Evolutionary conservation across 1,140 invertebrate species (phyloP).

Genomic region (Ericerus pela): DNA sequence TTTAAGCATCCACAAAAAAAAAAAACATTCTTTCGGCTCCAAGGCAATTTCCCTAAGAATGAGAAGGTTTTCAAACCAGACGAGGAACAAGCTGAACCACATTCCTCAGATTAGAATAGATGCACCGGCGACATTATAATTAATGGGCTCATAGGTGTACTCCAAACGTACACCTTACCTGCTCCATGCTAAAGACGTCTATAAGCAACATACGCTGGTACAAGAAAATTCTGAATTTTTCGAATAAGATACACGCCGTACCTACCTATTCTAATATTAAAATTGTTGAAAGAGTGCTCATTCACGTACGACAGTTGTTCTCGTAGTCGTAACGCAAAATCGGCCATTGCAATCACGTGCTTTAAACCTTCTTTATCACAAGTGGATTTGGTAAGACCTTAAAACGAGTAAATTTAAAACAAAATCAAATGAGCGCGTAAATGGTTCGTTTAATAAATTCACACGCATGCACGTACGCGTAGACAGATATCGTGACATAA

Average conservation of each 20-base stretch:
- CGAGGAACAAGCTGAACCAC: no score
- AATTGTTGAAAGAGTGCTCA: constrained; percentile 93
- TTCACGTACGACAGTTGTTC: constrained; percentile 82
- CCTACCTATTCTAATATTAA: constrained; percentile 77
- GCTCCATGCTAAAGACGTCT: constrained; percentile 91
- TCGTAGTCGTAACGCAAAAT: constrained; percentile 72
- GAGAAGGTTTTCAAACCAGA: no score
- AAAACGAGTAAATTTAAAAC: not conserved
- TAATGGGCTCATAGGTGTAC: no score
- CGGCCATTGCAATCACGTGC: constrained; percentile 78
- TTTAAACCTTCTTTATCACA: constrained; percentile 58
- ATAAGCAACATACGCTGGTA: constrained; percentile 40
- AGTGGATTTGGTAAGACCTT: constrained; percentile 53
- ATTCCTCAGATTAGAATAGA: no score
- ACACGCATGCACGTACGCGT: no score
- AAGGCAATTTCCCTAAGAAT: no score
- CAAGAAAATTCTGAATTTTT: not conserved
- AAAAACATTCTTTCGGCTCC: no score
- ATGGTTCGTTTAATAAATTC: no score
- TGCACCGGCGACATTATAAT: no score
- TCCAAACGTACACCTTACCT: constrained; percentile 85
- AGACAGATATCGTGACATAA: no score
- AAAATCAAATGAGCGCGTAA: no score
- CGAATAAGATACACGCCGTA: not conserved
- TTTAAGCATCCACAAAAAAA: no score